Base-by-base conservation (phyloP, 1,140 invertebrate species). In the Portunus trituberculatus region DNA sequence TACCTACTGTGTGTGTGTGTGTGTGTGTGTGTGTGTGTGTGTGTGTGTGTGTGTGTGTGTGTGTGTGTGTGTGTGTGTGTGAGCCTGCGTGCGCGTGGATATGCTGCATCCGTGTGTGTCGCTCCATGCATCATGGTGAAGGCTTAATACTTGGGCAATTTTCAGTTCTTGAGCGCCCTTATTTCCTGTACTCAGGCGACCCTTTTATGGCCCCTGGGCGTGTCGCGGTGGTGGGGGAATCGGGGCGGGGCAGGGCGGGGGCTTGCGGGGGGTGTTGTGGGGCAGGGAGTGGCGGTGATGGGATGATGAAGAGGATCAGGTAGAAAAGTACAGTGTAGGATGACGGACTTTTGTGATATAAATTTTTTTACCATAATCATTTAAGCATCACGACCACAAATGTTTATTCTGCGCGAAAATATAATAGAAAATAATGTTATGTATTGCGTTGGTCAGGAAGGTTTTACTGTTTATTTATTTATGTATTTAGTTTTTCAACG, bases 111-210 rank as follows among this genome's bases (percentile, higher is more conserved):
- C 0, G 87, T 25, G 87, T 28, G 90, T 29, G 59, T 10, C 91
- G 39, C 32, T 59, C 39, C 67, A 32, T 92, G 1, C 76, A 46
- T 92, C 91, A 82, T 92, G 59, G 31, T 92, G 52, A 92, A 92
- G 91, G 91, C 52, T 45, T 92, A 92, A 92, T 92, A 82, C 67
- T 32, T 31, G 29, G 7, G 29, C 91, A 92, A 92, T 83, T 92
- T 92, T 92, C 91, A 92, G 52, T 92, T 92, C 91, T n/a, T 92
- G 59, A 83, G 91, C 45, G 25, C 25, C 91, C 59, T 92, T 92
- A 92, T 83, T 82, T 16, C 32, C 67, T 29, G 20, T 20, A 31
- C 59, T 82, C 91, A 92, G 67, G 91, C 59, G 32, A 46, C 4
- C 86, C 86, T 45, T 39, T 20, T 59, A 20, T 59, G 52, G 52